A percentile compares a stretch with the other conserved stretches of the same genome.
Evolutionary conservation across 2,888 invertebrate species (phyloP).

Genomic region (Bellardia bayeri): DNA sequence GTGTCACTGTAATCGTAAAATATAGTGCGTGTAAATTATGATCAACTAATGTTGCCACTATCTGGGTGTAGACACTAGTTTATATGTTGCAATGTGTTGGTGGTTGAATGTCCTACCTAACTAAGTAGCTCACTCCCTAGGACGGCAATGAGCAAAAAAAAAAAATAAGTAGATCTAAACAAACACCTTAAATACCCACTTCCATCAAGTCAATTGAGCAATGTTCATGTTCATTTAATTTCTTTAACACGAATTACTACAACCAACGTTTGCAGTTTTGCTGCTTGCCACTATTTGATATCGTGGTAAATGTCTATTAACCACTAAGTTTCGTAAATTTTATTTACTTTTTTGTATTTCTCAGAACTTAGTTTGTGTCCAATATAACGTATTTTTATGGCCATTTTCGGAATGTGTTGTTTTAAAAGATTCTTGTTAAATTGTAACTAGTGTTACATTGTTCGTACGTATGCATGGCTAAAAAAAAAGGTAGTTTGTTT

Average conservation of each 20-base stretch:
- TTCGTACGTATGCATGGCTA: conserved; percentile 35
- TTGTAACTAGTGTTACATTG: conserved; percentile 51
- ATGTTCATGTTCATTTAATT: conserved; percentile 79
- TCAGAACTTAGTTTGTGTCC: conserved; percentile 4
- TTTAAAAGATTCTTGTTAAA: conserved; percentile 49
- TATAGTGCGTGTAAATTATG: conserved; percentile 63
- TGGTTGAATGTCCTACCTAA: neutral
- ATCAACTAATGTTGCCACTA: conserved; percentile 45
- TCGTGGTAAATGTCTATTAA: conserved; percentile 81
- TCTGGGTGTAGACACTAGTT: conserved; percentile 29
- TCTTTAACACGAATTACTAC: conserved; percentile 76
- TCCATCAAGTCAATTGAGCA: conserved; percentile 73
- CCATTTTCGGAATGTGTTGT: neutral
- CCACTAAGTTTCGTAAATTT: conserved; percentile 51
- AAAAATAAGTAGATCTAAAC: conserved; percentile 29
- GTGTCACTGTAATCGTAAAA: conserved; percentile 33
- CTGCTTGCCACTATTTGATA: conserved; percentile 74
- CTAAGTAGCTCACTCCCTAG: neutral
- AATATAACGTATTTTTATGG: conserved; percentile 33
- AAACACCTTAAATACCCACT: conserved; percentile 66
- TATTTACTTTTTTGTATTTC: conserved; percentile 15
- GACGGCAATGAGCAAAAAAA: neutral
- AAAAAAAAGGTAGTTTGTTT: conserved; percentile 52
- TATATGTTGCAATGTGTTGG: neutral
- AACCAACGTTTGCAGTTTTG: conserved; percentile 29